Conservation (phyloP, 2,888 invertebrate genomes). For the Amiota mariae region DNA sequence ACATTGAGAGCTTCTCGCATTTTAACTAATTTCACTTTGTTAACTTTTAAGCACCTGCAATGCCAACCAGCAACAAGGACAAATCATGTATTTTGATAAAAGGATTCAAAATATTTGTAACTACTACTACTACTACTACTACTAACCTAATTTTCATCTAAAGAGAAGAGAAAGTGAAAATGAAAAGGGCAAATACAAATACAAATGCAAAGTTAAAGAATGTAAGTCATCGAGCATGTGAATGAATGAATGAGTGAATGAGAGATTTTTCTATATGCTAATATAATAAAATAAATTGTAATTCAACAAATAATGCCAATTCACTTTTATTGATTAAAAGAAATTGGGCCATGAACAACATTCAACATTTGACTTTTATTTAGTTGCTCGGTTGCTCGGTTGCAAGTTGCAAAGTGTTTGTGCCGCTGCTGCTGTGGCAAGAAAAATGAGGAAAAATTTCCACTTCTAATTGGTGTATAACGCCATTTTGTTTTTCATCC, state of each 20-base stretch:
- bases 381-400: not conserved
- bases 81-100: not conserved
- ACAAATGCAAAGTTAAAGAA: no score
- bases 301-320: conserved; percentile 8
- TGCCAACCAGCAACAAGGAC: not conserved
- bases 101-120: no score
- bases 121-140: no score
- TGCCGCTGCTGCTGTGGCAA: not conserved
- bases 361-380: not conserved
- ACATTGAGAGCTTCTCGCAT: conserved; percentile 9
- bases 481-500: not conserved
- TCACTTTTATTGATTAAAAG: conserved; percentile 24
- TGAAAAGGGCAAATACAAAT: no score
- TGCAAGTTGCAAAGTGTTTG: not conserved
- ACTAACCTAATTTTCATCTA: no score
- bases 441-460: not conserved
- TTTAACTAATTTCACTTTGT: conserved; percentile 23
- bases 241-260: not conserved
- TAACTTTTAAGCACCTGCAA: conserved; percentile 2
- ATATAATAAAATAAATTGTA: conserved; percentile 21
- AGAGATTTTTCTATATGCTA: conserved; percentile 4
- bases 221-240: no score
- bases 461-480: conserved; percentile 24
- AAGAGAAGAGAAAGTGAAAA: no score
- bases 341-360: conserved; percentile 13